Base-by-base conservation (phyloP, 2,113 vertebrate species). In the Nicator chloris region DNA sequence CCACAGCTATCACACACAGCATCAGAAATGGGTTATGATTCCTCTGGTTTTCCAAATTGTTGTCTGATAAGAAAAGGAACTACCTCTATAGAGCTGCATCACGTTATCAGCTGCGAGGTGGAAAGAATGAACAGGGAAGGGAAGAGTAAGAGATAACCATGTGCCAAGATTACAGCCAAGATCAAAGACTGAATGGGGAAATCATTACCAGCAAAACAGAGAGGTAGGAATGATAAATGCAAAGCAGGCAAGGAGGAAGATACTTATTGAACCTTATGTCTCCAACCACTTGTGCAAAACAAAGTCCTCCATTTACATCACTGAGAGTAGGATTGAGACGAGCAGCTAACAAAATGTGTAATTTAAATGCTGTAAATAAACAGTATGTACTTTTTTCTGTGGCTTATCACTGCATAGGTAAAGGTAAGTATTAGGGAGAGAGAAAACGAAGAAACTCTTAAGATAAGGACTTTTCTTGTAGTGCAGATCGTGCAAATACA, bases 151-250 rank as follows among this genome's bases (percentile, higher is more conserved):
- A 79, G 65, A n/a, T 70, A 90, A 76, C 15, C 10, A 1, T 33
- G 31, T 64, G 50, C 63, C 37, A 20, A 75, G 86, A 84, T 84
- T 76, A 42, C n/a, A 86, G 72, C 45, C 31, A 39, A 79, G 89
- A 95, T 95, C 82, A 95, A 90, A 96, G 82, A 50, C 59, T 44
- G 51, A 54, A 73, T 72, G 79, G 31, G 75, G 50, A 94, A 86
- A 86, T 77, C 28, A 11, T 45, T 42, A 57, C 37, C 16, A 77
- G 20, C 20, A 35, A 92, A 76, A 80, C 35, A 63, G 27, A 18
- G 45, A n/a, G 10, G 9, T 11, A 44, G 76, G 60, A 84, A 83
- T 44, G 40, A 59, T 14, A 64, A 88, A 88, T 81, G 50, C 59
- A 84, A 86, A 93, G 60, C 47, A 70, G 59, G n/a, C 21, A 60